These are phyloP conservation scores for Eucera pruinosa DNA, from an alignment of 2,888 invertebrate genomes.

Conservation along the genomic window DNA sequence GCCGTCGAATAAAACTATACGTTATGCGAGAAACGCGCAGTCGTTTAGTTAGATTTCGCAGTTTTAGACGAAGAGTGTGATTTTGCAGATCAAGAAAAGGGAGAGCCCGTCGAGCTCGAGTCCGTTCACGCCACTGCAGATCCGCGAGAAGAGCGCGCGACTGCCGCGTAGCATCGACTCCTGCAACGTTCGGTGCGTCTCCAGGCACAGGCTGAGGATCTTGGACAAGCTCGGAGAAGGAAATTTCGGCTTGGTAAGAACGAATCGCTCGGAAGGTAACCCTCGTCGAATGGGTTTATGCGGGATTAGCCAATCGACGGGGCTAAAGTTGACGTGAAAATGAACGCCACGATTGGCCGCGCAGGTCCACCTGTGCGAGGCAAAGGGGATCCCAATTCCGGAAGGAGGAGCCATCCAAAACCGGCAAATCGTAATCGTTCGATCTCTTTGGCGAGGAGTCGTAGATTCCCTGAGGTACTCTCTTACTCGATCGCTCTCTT, in stretches of 20 bases:
- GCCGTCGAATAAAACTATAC: too few relatives aligned
- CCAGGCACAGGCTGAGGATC: constrained; percentile 92
- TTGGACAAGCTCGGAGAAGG: constrained; percentile 95
- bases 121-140: constrained; percentile 90
- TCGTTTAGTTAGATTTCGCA: too few relatives aligned
- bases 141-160: constrained; percentile 86
- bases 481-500: too few relatives aligned
- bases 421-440: constrained; percentile 90
- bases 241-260: constrained; percentile 90
- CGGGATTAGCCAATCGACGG: too few relatives aligned
- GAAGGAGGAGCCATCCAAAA: constrained; percentile 86
- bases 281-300: too few relatives aligned
- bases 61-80: too few relatives aligned
- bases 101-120: constrained; percentile 89
- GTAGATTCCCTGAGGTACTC: constrained; percentile 88
- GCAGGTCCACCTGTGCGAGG: constrained; percentile 92
- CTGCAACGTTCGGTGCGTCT: constrained; percentile 85
- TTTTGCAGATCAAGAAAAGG: constrained; percentile 86
- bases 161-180: constrained; percentile 74
- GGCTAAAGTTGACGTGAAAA: too few relatives aligned
- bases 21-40: too few relatives aligned
- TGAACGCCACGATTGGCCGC: too few relatives aligned
- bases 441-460: constrained; percentile 91
- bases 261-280: background rate
- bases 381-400: constrained; percentile 88